Conservation (phyloP, 2,113 vertebrate species). For the Saguinus imperator region DNA sequence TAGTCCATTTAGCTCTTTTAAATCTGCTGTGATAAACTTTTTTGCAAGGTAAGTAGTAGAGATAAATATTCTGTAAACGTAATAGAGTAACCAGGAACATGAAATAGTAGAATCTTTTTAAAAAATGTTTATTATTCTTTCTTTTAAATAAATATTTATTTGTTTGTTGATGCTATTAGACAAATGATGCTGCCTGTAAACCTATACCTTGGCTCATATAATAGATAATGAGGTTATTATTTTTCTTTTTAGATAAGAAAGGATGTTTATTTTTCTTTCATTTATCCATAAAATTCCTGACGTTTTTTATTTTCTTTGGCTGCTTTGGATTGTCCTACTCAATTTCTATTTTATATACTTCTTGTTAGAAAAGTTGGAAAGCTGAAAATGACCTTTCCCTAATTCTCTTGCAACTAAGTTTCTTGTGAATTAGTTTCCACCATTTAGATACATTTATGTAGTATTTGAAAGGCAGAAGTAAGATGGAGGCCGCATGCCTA, state of each 20-base stretch:
- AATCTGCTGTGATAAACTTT: background rate
- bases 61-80: background rate
- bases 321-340: background rate
- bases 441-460: background rate
- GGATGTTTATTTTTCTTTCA: background rate
- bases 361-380: background rate
- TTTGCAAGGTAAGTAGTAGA: background rate
- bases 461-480: background rate
- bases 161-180: background rate
- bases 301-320: background rate
- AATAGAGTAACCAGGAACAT: background rate
- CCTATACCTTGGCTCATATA: background rate
- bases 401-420: background rate
- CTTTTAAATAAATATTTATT: background rate
- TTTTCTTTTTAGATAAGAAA: background rate
- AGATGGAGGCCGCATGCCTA: background rate
- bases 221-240: background rate
- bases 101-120: background rate
- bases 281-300: background rate
- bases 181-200: background rate
- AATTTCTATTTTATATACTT: background rate
- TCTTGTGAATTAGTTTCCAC: background rate
- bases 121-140: background rate
- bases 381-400: background rate
- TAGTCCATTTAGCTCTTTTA: background rate